Conservation (phyloP, 2,888 invertebrate species). For the Tryphoninae sp. region DNA sequence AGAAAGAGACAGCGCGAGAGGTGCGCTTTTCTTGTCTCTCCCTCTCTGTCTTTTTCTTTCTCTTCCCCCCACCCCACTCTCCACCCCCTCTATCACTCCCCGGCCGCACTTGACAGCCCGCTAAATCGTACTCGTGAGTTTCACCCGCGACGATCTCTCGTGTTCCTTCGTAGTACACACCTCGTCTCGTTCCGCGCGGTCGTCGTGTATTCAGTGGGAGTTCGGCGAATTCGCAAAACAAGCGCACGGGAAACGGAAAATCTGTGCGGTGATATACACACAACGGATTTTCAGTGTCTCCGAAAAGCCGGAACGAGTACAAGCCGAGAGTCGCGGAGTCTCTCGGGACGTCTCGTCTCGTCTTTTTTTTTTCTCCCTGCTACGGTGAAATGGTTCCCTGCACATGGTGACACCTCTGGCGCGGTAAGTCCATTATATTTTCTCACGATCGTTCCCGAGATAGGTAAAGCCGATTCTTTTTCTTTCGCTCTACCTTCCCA, state of each 20-base stretch:
- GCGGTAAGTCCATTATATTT: conserved; percentile 70
- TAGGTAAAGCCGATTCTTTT: conserved; percentile 54
- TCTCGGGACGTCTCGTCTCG: conserved; percentile 17
- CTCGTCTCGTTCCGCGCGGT: conserved; percentile 20
- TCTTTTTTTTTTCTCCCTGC: conserved; percentile 36
- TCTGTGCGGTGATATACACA: conserved; percentile 12
- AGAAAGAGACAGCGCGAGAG: conserved; percentile 4
- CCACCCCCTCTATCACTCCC: conserved; percentile 22
- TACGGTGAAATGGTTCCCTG: conserved; percentile 71
- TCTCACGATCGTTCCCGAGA: neutral
- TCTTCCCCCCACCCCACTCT: conserved; percentile 11
- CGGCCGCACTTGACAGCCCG: conserved; percentile 62
- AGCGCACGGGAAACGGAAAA: conserved; percentile 10
- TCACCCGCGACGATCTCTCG: conserved; percentile 52
- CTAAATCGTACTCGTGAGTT: conserved; percentile 59
- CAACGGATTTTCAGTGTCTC: conserved; percentile 40
- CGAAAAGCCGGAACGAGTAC: conserved; percentile 34
- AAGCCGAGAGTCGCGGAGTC: conserved; percentile 16
- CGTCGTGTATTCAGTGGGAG: conserved; percentile 2
- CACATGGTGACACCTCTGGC: conserved; percentile 76
- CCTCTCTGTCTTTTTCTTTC: conserved; percentile 18
- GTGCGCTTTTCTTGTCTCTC: conserved; percentile 51
- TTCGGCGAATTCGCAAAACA: conserved; percentile 14
- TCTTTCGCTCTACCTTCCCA: neutral
- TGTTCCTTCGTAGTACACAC: conserved; percentile 6